These are phyloP conservation scores for Rhabdophis nuchalis DNA, from an alignment of 2,797 vertebrate species.

Conservation along the genomic window DNA sequence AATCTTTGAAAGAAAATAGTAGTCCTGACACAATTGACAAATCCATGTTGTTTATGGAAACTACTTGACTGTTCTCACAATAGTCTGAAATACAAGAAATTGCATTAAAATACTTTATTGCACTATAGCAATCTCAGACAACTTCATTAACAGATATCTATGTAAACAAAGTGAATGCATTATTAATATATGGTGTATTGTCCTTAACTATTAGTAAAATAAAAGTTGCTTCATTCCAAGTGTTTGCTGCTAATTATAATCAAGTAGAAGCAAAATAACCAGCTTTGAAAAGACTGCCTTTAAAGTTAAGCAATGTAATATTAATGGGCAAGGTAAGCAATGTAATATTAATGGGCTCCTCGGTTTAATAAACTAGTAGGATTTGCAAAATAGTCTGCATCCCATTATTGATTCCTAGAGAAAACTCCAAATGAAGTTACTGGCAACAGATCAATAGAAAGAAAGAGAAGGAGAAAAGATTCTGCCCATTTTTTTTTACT, in stretches of 20 bases:
- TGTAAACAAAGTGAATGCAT: conserved; percentile 12
- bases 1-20: conserved; percentile 47
- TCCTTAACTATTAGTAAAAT: conserved; percentile 39
- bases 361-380: conserved; percentile 29
- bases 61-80: conserved; percentile 55
- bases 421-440: conserved; percentile 1
- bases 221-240: conserved; percentile 36
- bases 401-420: conserved; percentile 20
- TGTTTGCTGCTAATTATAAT: conserved; percentile 32
- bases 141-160: conserved; percentile 2
- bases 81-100: conserved; percentile 45
- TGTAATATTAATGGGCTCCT: conserved; percentile 34
- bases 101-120: conserved; percentile 27
- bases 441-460: conserved; percentile 1
- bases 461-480: not conserved
- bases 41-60: conserved; percentile 54
- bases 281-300: conserved; percentile 21
- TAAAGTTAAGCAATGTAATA: conserved; percentile 37
- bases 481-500: not conserved
- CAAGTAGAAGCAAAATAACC: conserved; percentile 34
- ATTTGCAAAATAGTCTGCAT: conserved; percentile 10
- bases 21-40: conserved; percentile 48
- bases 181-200: conserved; percentile 48
- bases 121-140: conserved; percentile 31
- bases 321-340: conserved; percentile 24